Evolutionary conservation across 2,113 vertebrate species (phyloP).

Genomic region (Tursiops truncatus): DNA sequence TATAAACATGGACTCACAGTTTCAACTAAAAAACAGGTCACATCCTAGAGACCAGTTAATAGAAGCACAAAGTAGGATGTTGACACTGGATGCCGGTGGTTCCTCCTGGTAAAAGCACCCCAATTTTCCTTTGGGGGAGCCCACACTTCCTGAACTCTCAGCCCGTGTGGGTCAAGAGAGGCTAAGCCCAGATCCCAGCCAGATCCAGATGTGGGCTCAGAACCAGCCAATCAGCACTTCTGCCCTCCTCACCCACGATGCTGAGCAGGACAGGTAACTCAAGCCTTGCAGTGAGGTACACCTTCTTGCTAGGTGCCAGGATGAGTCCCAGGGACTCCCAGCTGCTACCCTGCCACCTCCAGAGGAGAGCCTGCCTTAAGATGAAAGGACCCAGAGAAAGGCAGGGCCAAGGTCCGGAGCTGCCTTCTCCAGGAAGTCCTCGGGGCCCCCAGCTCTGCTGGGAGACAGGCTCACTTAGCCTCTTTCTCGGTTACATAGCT

Average conservation of each 20-base stretch:
- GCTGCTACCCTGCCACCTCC: neutral
- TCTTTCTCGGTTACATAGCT: neutral
- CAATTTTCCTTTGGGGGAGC: neutral
- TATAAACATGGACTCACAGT: accelerated
- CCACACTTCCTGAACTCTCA: neutral
- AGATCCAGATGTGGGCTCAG: neutral
- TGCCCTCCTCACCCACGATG: neutral
- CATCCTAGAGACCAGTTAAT: accelerated
- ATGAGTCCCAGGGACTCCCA: neutral
- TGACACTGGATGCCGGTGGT: accelerated
- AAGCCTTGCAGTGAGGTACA: neutral
- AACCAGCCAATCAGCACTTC: too few species aligned
- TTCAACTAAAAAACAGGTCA: neutral
- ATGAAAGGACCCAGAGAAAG: neutral
- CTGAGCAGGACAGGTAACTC: neutral
- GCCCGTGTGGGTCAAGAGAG: neutral
- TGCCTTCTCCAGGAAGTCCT: too few species aligned
- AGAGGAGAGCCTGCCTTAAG: neutral
- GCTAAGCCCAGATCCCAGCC: neutral
- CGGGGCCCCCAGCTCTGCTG: accelerated
- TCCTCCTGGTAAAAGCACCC: neutral
- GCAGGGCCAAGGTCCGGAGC: accelerated
- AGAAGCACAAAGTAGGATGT: neutral
- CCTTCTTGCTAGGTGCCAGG: neutral
- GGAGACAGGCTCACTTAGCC: too few species aligned